Evolutionary conservation across 2,113 vertebrate species (phyloP), one percentile per base, ranked within the genome.

Genomic region (Esox niger): DNA sequence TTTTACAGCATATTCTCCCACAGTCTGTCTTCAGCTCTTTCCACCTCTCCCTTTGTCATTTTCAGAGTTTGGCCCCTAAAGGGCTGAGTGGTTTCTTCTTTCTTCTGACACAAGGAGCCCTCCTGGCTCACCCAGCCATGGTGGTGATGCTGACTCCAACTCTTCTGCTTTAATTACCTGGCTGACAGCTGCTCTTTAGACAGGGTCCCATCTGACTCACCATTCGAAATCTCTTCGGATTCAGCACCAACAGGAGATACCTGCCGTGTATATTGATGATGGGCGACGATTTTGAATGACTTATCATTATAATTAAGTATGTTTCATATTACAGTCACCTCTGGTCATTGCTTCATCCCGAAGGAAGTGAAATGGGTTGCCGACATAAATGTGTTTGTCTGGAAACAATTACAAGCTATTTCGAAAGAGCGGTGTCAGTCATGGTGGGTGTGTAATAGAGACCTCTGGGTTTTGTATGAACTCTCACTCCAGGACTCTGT

Each of bases 71-170:
- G 30, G 25, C 56, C 25, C 25, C 56, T 4, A 43, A 43, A 43
- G 15, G 13, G 15, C 38, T 43, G 11, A 13, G 4, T 56, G 54
- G 54, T 7, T n/a, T 23, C 25, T 3, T 20, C 54, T 82, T 79
- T 72, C 33, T 33, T 82, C 79, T n/a, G n/a, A n/a, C n/a, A 87
- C 52, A 27, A 77, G 29, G 38, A 21, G 52, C 67, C 66, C 76
- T 59, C 29, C 20, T 59, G 66, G 58, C 47, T 20, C 33, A 64
- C 66, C 49, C 33, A 21, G n/a, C 60, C 58, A 4, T 23, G 46
- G 30, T 79, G 73, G 72, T 31, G 31, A 78, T 74, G 78, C 80
- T 73, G 77, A 78, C 71, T 81, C 78, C 71, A 76, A 49, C 64
- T 52, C 74, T 27, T 67, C 20, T 9, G 63, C 63, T 55, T 60